Evolutionary conservation across 2,113 vertebrate species (phyloP).

Genomic region (Eonycteris spelaea): DNA sequence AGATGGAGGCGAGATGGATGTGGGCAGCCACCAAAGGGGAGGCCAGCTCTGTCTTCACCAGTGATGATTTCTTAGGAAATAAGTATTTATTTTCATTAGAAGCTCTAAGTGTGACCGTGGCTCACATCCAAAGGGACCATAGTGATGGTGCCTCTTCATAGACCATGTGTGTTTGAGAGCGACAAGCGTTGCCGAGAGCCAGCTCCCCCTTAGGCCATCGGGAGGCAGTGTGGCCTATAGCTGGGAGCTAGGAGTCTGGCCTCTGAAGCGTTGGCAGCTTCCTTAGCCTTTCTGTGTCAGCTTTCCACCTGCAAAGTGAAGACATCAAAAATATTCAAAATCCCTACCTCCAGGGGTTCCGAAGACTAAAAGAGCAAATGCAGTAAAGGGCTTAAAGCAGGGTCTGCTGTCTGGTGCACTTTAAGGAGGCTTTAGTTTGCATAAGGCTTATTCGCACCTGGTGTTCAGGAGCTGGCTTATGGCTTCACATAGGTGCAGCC

Average conservation of each 20-base stretch:
- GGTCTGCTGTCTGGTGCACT: neutral
- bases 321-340: neutral
- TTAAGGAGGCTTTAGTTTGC: constrained; percentile 1
- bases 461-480: neutral
- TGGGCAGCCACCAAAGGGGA: neutral
- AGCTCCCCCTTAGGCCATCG: neutral
- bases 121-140: neutral
- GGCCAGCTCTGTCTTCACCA: neutral
- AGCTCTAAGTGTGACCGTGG: neutral
- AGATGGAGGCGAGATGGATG: neutral
- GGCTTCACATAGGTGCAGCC: neutral
- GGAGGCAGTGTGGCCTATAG: constrained; percentile 23
- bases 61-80: neutral
- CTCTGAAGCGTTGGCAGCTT: neutral
- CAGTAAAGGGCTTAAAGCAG: neutral
- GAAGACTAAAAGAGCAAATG: neutral
- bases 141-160: neutral
- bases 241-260: neutral
- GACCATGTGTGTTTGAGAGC: neutral
- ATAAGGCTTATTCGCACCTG: neutral
- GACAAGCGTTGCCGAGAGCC: neutral
- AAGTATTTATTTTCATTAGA: neutral
- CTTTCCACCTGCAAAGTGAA: neutral
- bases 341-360: neutral
- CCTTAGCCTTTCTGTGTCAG: neutral